Base-by-base conservation (phyloP, 2,113 vertebrate genomes). In the Eolophus roseicapilla region DNA sequence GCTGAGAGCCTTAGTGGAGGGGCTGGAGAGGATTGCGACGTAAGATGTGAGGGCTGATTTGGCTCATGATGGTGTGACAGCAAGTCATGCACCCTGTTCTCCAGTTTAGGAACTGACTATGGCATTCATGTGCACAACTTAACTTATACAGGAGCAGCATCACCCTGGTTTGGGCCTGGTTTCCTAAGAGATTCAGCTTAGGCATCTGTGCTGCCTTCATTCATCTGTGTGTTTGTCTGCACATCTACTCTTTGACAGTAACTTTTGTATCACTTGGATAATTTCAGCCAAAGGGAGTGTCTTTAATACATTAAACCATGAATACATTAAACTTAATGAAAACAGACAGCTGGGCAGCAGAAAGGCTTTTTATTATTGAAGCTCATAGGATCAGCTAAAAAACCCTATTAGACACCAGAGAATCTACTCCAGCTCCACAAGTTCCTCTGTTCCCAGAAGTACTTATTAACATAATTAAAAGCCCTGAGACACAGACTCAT, bases 271-370 rank as follows among this genome's bases (percentile, higher is more conserved):
- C 35, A 12, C 60, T 63, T 53, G 20, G 47, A 19, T 77, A 9
- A 69, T 64, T 74, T 81, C 60, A 65, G 12, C 9, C 39, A 43
- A 80, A 64, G 28, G 46, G 13, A 79, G 7, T 41, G 13, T 59
- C 65, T 75, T 55, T 69, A 71, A 53, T 44, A 13, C 17, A 62
- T 86, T 80, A 62, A 92, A 47, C 80, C 1, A 0, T 43, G 41
- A 73, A 47, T 19, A 24, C 25, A 37, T 81, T 88, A 37, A 89
- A 83, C 25, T 86, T 74, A 44, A 86, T 81, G 74, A 57, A 95
- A 92, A 78, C 41, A 91, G 50, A 11, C 7, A 71, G 29, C 63
- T 86, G 80, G 50, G 68, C 46, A 81, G 55, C 41, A 82, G 78
- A 55, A 75, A 89, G 39, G 1, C 10, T 57, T 79, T 91, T 65